A percentile compares a stretch with the other conserved stretches of the same genome.
These are phyloP conservation scores for Trinectes maculatus DNA, from an alignment of 2,113 vertebrate genomes.

Conservation along the genomic window DNA sequence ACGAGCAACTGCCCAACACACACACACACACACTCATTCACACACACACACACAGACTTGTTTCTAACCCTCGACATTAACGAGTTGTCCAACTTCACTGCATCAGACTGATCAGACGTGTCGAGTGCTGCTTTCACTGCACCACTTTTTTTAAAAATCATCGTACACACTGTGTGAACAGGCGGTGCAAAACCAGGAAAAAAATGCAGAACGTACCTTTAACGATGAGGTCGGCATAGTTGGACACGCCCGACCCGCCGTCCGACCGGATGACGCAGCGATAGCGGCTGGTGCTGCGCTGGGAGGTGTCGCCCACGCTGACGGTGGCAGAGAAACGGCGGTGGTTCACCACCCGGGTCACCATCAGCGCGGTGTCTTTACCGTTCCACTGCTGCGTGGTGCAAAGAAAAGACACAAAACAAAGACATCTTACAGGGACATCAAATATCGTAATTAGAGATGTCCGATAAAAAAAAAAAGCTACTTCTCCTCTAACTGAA, in stretches of 20 bases:
- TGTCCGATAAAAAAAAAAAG: too few relatives aligned
- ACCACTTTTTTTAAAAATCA: not conserved
- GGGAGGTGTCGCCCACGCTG: slow-evolving; percentile 91
- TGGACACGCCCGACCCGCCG: slow-evolving; percentile 94
- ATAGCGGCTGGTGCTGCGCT: slow-evolving; percentile 93
- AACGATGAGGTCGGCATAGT: slow-evolving; percentile 95
- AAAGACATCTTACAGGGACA: too few relatives aligned
- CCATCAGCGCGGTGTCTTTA: slow-evolving; percentile 93
- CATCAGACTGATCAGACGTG: slow-evolving; percentile 6
- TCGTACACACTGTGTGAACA: too few relatives aligned
- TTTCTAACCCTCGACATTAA: slow-evolving; percentile 23
- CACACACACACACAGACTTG: slow-evolving; percentile 11
- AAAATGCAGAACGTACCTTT: slow-evolving; percentile 85
- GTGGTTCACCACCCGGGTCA: slow-evolving; percentile 96
- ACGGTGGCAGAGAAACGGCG: slow-evolving; percentile 93
- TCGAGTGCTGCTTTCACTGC: not conserved
- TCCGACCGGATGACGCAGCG: slow-evolving; percentile 95
- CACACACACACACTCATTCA: slow-evolving; percentile 36
- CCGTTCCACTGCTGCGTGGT: slow-evolving; percentile 93
- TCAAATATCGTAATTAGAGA: too few relatives aligned
- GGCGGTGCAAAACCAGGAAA: not conserved
- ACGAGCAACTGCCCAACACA: slow-evolving; percentile 46
- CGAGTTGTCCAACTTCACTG: slow-evolving; percentile 21
- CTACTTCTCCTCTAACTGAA: too few relatives aligned
- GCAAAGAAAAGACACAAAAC: not conserved